These are phyloP conservation scores for Tragopan temminckii DNA, from an alignment of 2,797 vertebrate genomes.

Conservation along the genomic window DNA sequence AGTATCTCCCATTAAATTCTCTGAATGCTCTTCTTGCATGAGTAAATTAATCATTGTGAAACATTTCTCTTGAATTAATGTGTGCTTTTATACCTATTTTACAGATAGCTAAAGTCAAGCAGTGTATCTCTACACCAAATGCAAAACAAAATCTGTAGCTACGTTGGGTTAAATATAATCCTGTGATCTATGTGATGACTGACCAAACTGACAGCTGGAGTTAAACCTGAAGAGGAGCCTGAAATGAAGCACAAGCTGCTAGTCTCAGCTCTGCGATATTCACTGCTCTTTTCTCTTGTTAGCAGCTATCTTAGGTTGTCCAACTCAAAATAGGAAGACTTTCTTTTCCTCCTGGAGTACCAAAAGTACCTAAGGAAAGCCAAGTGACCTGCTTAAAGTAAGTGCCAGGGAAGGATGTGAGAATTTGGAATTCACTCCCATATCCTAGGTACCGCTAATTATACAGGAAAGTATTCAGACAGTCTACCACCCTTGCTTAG, in stretches of 20 bases:
- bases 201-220: background rate
- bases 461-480: background rate
- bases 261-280: background rate
- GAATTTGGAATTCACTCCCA: background rate
- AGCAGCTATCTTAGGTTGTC: background rate
- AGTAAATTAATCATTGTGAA: background rate
- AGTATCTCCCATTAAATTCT: conserved; percentile 23
- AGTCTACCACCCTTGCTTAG: background rate
- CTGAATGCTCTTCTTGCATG: background rate
- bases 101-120: background rate
- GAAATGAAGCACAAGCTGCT: background rate
- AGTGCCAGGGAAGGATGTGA: background rate
- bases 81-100: background rate
- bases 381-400: background rate
- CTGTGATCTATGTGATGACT: background rate
- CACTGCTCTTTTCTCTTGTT: background rate
- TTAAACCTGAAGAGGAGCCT: conserved; percentile 27
- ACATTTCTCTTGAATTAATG: background rate
- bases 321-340: background rate
- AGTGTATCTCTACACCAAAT: background rate
- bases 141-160: background rate
- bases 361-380: background rate
- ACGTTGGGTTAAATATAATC: background rate
- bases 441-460: background rate
- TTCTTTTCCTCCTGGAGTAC: background rate